Conservation (phyloP, 2,888 invertebrate species). For the Melieria omissa region DNA sequence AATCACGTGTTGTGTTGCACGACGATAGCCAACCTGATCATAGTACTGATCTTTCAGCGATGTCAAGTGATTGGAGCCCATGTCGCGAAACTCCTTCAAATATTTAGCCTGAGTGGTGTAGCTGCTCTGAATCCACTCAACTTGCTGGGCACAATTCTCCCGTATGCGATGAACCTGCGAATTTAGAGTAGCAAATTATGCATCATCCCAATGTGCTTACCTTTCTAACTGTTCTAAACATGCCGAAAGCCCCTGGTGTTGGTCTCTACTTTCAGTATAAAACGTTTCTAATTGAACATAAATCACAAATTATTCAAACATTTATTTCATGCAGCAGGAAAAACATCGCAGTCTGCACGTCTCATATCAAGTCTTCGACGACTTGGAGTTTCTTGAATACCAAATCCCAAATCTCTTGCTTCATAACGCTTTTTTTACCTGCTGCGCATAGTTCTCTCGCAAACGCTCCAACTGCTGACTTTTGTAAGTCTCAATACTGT, state of each 20-base stretch:
- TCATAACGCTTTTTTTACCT: conserved; percentile 69
- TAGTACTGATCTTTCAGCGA: conserved; percentile 90
- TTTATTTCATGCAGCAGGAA: conserved; percentile 1
- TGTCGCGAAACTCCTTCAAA: conserved; percentile 88
- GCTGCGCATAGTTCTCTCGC: conserved; percentile 90
- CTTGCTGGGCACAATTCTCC: conserved; percentile 93
- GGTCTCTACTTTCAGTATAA: no score
- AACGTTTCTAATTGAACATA: no score
- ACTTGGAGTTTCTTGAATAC: neutral
- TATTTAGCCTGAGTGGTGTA: conserved; percentile 90
- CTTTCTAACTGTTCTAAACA: no score
- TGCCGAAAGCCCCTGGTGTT: no score
- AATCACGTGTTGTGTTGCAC: no score
- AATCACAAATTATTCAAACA: no score
- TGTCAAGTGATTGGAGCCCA: conserved; percentile 88
- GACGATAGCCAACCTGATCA: conserved; percentile 77
- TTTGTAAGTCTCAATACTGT: conserved; percentile 91
- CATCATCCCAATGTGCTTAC: no score
- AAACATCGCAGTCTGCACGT: neutral
- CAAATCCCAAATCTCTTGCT: neutral
- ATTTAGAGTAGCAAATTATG: no score
- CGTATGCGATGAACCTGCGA: conserved; percentile 85
- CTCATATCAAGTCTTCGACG: neutral
- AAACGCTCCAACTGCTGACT: conserved; percentile 88
- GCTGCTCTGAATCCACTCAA: conserved; percentile 93